phyloP scores from a whole-genome alignment of 2,113 vertebrate genomes.

The Echinops telfairi region DNA sequence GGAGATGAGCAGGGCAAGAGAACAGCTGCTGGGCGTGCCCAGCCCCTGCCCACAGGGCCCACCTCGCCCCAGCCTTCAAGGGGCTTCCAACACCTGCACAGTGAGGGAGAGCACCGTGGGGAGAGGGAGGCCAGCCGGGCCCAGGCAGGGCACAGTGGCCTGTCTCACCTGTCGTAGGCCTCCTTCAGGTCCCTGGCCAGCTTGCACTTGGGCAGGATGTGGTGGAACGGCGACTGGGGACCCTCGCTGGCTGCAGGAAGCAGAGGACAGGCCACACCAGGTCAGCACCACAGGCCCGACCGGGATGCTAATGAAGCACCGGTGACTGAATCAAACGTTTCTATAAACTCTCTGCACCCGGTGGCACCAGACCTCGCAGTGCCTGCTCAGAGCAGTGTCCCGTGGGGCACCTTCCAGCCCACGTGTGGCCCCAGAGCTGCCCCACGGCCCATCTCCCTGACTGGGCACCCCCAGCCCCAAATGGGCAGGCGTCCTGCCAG shows the following conservation, averaged over 20 bases:
- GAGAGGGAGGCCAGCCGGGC: too few relatives aligned
- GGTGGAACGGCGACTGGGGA: slow-evolving; percentile 96
- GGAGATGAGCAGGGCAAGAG: neutral
- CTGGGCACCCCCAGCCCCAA: too few relatives aligned
- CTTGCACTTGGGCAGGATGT: slow-evolving; percentile 99
- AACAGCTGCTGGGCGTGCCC: neutral
- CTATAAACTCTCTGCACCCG: neutral
- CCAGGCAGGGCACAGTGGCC: neutral
- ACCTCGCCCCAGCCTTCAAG: neutral
- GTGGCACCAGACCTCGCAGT: neutral
- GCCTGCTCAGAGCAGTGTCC: neutral
- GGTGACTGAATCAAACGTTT: neutral
- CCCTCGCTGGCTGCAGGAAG: slow-evolving; percentile 89
- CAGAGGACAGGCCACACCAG: slow-evolving; percentile 63
- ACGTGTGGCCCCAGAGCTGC: neutral
- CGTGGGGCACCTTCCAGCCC: neutral
- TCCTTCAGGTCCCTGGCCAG: slow-evolving; percentile 97
- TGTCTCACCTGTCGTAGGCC: slow-evolving; percentile 94
- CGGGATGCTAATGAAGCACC: neutral
- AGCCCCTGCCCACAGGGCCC: neutral
- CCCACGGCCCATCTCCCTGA: neutral
- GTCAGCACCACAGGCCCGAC: neutral
- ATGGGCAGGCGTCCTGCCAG: too few relatives aligned
- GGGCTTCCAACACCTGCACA: neutral
- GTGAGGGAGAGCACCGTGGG: neutral